phyloP scores from a whole-genome alignment of 2,113 vertebrate species.

The Oreochromis spilurus region DNA sequence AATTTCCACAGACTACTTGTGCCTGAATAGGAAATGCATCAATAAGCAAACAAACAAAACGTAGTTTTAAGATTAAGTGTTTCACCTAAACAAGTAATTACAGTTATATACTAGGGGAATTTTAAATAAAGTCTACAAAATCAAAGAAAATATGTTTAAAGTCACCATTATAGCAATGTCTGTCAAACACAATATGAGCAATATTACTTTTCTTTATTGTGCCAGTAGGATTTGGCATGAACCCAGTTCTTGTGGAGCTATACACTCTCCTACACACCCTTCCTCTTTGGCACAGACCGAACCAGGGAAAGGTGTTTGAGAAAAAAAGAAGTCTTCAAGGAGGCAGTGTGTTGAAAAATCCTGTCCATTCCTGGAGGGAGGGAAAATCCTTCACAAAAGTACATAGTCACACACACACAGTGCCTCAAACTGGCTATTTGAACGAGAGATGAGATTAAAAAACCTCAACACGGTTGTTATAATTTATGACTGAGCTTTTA shows the following conservation, averaged over 20 bases:
- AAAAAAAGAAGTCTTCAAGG: neutral
- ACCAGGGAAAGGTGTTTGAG: neutral
- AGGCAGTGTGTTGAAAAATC: neutral
- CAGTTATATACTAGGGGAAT: neutral
- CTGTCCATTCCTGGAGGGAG: neutral
- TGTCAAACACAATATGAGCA: neutral
- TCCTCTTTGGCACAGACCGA: neutral
- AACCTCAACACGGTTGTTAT: neutral
- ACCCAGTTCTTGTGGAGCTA: neutral
- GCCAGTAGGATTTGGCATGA: neutral
- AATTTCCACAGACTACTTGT: neutral
- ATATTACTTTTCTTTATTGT: neutral
- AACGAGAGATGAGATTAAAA: conserved; percentile 3
- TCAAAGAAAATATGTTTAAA: neutral
- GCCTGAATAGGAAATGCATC: neutral
- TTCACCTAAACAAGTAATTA: neutral
- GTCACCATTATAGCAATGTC: neutral
- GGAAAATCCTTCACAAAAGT: neutral
- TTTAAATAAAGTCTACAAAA: neutral
- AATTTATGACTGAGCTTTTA: conserved; percentile 17
- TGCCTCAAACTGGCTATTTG: conserved; percentile 19
- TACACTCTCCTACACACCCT: neutral
- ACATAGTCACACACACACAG: neutral
- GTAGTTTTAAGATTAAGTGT: neutral
- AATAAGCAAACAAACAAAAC: neutral